Evolutionary conservation across 2,113 vertebrate genomes (phyloP).

Genomic region (Peromyscus polionotus): DNA sequence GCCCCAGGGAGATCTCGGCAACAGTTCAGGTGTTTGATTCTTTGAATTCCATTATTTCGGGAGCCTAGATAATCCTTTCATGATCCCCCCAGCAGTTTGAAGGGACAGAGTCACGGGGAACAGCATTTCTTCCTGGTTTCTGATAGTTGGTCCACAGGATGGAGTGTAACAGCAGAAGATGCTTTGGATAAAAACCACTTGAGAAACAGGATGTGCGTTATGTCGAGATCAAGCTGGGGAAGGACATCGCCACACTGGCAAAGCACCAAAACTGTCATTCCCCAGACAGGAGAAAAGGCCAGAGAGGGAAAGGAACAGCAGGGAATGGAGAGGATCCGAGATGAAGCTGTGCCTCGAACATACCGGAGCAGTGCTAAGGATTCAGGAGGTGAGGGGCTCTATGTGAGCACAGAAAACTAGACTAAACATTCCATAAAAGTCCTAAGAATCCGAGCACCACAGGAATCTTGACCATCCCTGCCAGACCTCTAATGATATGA

Average conservation of each 20-base stretch:
- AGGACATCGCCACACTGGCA: not conserved
- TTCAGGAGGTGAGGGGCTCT: not conserved
- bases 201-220: not conserved
- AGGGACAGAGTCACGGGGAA: conserved; percentile 9
- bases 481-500: not conserved
- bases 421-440: not conserved
- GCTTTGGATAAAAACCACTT: not conserved
- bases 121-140: conserved; percentile 23
- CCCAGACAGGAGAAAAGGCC: not conserved
- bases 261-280: not conserved
- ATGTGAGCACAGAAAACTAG: not conserved
- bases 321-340: rapidly evolving
- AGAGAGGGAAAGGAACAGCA: not conserved
- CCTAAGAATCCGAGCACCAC: not conserved
- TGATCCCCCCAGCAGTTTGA: conserved; percentile 36
- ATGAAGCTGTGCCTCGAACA: not conserved
- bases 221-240: not conserved
- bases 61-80: conserved; percentile 3
- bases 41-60: conserved; percentile 22
- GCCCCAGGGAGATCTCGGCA: not conserved
- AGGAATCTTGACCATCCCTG: not conserved
- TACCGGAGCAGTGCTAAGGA: not conserved
- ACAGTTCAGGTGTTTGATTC: conserved; percentile 27
- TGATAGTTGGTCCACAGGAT: not conserved
- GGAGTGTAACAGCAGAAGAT: not conserved